Percentiles rank a stretch among this genome's conserved stretches.
phyloP scores from a whole-genome alignment of 2,888 invertebrate genomes.

The Gibbula magus region DNA sequence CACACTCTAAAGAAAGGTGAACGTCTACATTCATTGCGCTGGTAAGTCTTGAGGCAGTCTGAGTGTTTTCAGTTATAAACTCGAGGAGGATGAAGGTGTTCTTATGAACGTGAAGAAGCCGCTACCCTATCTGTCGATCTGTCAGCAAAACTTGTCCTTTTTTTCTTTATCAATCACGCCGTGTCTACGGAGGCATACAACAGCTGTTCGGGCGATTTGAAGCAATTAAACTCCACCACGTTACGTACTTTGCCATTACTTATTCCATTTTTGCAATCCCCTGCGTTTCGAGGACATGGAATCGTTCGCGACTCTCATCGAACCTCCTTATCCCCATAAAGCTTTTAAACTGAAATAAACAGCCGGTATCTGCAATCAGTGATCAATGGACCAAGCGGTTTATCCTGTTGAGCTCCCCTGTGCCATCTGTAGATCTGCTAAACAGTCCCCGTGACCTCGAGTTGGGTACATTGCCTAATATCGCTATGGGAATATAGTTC shows the following conservation, averaged over 20 bases:
- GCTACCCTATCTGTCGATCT: too few relatives aligned
- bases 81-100: too few relatives aligned
- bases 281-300: background rate
- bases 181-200: background rate
- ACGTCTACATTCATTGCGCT: too few relatives aligned
- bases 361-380: background rate
- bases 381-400: background rate
- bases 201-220: constrained; percentile 7
- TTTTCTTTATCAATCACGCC: constrained; percentile 3
- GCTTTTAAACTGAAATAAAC: background rate
- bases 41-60: too few relatives aligned
- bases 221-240: background rate
- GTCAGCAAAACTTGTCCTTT: background rate
- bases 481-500: too few relatives aligned
- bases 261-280: background rate
- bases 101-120: too few relatives aligned
- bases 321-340: background rate
- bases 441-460: too few relatives aligned
- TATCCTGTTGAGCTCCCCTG: too few relatives aligned
- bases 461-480: too few relatives aligned
- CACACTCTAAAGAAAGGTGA: too few relatives aligned
- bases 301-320: background rate
- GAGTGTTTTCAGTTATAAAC: too few relatives aligned
- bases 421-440: too few relatives aligned
- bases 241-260: background rate